These are phyloP conservation scores for Tridacna crocea DNA, from an alignment of 2,888 invertebrate species.

Conservation along the genomic window DNA sequence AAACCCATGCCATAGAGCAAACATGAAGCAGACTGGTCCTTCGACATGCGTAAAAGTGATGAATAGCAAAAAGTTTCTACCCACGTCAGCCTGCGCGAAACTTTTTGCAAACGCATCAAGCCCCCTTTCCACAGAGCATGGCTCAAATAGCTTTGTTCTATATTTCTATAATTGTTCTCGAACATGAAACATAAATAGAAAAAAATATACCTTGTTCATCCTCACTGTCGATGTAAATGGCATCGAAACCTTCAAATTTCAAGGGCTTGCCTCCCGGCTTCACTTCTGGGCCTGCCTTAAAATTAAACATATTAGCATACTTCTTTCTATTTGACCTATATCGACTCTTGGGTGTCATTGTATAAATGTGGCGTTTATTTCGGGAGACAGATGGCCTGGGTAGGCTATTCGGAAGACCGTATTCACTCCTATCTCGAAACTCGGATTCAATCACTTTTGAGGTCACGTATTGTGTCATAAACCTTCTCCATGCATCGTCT, in stretches of 20 bases:
- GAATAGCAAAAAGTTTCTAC: too few relatives aligned
- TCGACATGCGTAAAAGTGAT: too few relatives aligned
- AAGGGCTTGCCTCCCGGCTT: constrained; percentile 65
- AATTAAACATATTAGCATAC: constrained; percentile 68
- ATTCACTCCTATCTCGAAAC: constrained; percentile 67
- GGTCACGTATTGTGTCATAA: constrained; percentile 79
- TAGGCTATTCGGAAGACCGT: constrained; percentile 74
- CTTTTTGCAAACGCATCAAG: too few relatives aligned
- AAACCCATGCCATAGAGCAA: too few relatives aligned
- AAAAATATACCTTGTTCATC: constrained; percentile 67
- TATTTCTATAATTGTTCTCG: too few relatives aligned
- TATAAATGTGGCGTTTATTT: constrained; percentile 12
- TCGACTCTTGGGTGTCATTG: constrained; percentile 39
- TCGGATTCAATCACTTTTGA: constrained; percentile 75
- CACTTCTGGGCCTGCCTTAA: constrained; percentile 68
- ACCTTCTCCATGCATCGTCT: constrained; percentile 72
- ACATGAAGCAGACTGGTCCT: too few relatives aligned
- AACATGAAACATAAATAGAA: neutral
- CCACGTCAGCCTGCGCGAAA: too few relatives aligned
- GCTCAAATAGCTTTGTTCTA: too few relatives aligned
- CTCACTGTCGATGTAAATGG: constrained; percentile 66
- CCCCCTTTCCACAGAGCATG: too few relatives aligned
- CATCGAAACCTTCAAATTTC: constrained; percentile 78
- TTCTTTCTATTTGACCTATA: constrained; percentile 63
- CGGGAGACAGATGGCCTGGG: constrained; percentile 14